Percentiles rank a stretch among this genome's conserved stretches.
phyloP scores from a whole-genome alignment of 2,113 vertebrate species.

The Calidris pygmaea region DNA sequence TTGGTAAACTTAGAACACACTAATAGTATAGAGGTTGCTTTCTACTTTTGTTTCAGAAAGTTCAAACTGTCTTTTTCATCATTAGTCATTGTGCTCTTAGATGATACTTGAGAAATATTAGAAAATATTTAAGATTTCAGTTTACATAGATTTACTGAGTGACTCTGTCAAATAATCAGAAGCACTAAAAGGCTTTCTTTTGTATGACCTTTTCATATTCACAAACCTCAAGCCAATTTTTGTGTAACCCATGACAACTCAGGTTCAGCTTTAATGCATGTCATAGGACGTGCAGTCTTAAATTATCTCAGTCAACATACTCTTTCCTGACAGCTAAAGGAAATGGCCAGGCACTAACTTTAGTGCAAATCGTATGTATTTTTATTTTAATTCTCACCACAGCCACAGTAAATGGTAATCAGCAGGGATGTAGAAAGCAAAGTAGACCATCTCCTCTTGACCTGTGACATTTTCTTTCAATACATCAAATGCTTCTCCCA shows the following conservation, averaged over 20 bases:
- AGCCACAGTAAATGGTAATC: not conserved
- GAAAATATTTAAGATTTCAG: not conserved
- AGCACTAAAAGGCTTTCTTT: constrained; percentile 12
- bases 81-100: not conserved
- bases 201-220: not conserved
- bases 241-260: not conserved
- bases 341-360: not conserved
- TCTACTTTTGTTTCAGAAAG: not conserved
- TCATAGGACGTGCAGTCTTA: not conserved
- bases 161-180: not conserved
- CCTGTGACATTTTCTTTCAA: constrained; percentile 10
- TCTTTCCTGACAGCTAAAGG: constrained; percentile 14
- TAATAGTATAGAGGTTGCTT: not conserved
- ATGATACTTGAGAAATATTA: not conserved
- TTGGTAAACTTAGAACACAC: not conserved
- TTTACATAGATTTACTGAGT: not conserved
- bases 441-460: constrained; percentile 8
- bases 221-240: not conserved
- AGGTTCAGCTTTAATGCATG: constrained; percentile 44
- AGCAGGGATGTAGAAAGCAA: not conserved
- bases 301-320: constrained; percentile 10
- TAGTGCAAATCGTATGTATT: not conserved
- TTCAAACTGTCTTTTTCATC: not conserved
- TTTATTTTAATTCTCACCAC: constrained; percentile 1
- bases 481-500: not conserved